A percentile compares a stretch with the other conserved stretches of the same genome.
These are phyloP conservation scores for Falco biarmicus DNA, from an alignment of 2,797 vertebrate genomes.

Conservation along the genomic window DNA sequence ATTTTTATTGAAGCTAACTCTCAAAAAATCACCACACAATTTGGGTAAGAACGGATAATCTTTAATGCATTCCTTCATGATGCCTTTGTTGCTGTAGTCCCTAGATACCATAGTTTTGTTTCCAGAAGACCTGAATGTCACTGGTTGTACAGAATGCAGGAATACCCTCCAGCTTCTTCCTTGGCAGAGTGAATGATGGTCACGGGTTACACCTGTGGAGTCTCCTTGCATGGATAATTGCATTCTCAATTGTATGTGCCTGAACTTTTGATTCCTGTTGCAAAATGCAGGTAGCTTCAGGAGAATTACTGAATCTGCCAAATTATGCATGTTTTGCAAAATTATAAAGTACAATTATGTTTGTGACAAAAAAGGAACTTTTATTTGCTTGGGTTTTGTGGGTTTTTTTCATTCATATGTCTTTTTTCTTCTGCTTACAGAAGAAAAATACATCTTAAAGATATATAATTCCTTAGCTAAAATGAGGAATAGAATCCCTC, in stretches of 20 bases:
- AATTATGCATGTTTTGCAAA: neutral
- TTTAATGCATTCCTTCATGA: neutral
- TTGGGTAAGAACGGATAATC: neutral
- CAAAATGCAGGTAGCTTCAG: neutral
- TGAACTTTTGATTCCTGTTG: neutral
- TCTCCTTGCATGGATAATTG: neutral
- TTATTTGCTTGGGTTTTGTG: neutral
- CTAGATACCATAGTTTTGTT: neutral
- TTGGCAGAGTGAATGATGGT: neutral
- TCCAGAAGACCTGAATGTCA: neutral
- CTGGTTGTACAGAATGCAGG: neutral
- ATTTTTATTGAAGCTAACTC: neutral
- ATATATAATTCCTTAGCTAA: neutral
- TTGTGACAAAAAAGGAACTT: neutral
- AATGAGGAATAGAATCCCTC: neutral
- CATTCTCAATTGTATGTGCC: neutral
- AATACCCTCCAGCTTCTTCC: neutral
- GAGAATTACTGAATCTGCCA: neutral
- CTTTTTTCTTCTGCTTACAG: neutral
- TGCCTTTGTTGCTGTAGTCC: neutral
- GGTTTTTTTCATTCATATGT: neutral
- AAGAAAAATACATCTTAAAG: neutral
- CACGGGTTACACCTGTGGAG: neutral
- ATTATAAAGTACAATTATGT: neutral
- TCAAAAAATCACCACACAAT: neutral